Conservation (phyloP, 2,888 invertebrate genomes). For the Thelaira solivaga region DNA sequence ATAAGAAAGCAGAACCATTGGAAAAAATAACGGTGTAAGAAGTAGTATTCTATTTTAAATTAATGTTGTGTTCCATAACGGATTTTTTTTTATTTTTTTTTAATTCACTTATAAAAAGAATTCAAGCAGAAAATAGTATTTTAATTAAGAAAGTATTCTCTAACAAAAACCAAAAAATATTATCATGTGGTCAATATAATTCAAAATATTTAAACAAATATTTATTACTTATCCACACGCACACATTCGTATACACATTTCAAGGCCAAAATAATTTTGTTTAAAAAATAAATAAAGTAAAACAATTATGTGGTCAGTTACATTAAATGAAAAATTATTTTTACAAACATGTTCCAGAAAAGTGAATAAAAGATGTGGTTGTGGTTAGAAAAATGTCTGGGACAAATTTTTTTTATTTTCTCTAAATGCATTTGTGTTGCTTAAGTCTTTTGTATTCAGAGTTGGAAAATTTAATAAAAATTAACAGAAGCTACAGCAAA, state of each 20-base stretch:
- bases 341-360: slow-evolving; percentile 5
- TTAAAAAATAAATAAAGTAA: slow-evolving; percentile 2
- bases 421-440: neutral
- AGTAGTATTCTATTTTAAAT: slow-evolving; percentile 16
- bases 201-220: slow-evolving; percentile 3
- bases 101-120: neutral
- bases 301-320: slow-evolving; percentile 55
- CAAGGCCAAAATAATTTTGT: slow-evolving; percentile 20
- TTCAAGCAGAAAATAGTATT: slow-evolving; percentile 41
- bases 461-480: neutral
- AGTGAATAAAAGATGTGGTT: slow-evolving; percentile 28
- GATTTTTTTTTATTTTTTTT: neutral
- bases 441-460: slow-evolving; percentile 37
- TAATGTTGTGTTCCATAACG: slow-evolving; percentile 35
- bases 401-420: neutral
- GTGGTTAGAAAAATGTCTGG: slow-evolving; percentile 17
- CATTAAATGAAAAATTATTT: slow-evolving; percentile 23
- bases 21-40: neutral
- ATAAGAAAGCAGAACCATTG: neutral
- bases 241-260: neutral
- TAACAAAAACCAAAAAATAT: neutral
- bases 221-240: neutral
- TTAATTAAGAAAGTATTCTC: slow-evolving; percentile 32
- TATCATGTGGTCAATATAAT: slow-evolving; percentile 20
- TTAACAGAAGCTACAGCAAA: too few species aligned